Percentiles rank a stretch among this genome's conserved stretches.
Evolutionary conservation across 2,888 invertebrate species (phyloP).

Genomic region (Endomychus coccineus): DNA sequence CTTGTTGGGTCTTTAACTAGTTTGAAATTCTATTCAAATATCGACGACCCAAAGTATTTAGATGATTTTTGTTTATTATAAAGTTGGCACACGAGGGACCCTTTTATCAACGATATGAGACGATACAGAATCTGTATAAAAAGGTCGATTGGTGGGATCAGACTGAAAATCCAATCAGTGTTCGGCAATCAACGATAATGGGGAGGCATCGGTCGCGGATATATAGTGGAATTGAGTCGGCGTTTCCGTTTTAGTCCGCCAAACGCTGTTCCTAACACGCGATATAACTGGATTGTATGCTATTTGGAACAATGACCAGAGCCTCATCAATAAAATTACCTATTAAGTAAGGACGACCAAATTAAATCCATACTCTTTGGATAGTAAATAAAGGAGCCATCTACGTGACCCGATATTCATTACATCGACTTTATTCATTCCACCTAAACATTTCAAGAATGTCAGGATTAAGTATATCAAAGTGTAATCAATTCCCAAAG

Average conservation of each 20-base stretch:
- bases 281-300: constrained; percentile 11
- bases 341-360: constrained; percentile 7
- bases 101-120: constrained; percentile 32
- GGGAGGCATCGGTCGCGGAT: constrained; percentile 35
- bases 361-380: constrained; percentile 11
- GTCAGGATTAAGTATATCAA: no score
- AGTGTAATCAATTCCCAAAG: no score
- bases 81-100: constrained; percentile 20
- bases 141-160: constrained; percentile 37
- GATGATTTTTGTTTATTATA: constrained; percentile 22
- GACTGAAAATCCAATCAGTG: constrained; percentile 41
- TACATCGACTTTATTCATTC: no score
- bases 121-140: constrained; percentile 30
- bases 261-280: constrained; percentile 13
- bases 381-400: no score
- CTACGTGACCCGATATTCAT: no score
- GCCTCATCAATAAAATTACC: constrained; percentile 8
- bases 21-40: no score
- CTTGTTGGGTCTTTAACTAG: no score
- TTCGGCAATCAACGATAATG: constrained; percentile 41
- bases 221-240: constrained; percentile 24
- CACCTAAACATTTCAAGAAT: no score
- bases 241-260: constrained; percentile 15
- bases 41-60: no score
- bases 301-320: constrained; percentile 9